Base-by-base conservation (phyloP, 2,888 invertebrate species). In the Sylvicola cinctus region DNA sequence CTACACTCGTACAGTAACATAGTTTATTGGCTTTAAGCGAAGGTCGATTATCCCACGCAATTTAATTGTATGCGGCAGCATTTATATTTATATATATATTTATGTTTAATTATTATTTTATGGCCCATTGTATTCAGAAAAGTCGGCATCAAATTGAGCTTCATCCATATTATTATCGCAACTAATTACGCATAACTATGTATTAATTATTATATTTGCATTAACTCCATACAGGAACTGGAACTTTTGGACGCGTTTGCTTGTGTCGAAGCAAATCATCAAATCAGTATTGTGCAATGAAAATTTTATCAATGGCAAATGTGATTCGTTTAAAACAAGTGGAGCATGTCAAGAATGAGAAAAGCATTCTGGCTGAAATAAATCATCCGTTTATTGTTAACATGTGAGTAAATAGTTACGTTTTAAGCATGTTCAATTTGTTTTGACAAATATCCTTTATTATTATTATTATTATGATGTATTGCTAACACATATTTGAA, bases 341-440 rank as follows among this genome's bases (percentile, higher is more conserved):
- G 46, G 91, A 91, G 49, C 96, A 96, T 60, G 93, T 95, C 40
- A 84, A 87, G 65, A 95, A 90, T 58, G 96, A 96, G 62, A 91
- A 93, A 58, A 78, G 74, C 48, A 88, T 96, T 48, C 67, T 96
- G 40, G 70, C 77, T 41, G 80, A 83, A 62, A 77, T 95, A 46
- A 70, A 77, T 47, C 93, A 96, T 65, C 95, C 95, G 34, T 96
- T 96, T 62, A 78, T 96, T 50, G 90, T 96, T 37, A 85, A 87
- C 56, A 65, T 90, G 85, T 87, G 63, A 76, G 83, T 57, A 45
- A 25, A 23, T 33, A 16, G 13, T 20, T 15, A 25, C 11, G 11
- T 8, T 8, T 25, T 7, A 25, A 25, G 7, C 8, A 25, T 11
- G 25, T 25, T 25, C 11, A 25, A 8, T 25, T 25, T 25, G 7